These are phyloP conservation scores for Brachionus koreanus DNA, from an alignment of 1,140 invertebrate species.

Conservation along the genomic window DNA sequence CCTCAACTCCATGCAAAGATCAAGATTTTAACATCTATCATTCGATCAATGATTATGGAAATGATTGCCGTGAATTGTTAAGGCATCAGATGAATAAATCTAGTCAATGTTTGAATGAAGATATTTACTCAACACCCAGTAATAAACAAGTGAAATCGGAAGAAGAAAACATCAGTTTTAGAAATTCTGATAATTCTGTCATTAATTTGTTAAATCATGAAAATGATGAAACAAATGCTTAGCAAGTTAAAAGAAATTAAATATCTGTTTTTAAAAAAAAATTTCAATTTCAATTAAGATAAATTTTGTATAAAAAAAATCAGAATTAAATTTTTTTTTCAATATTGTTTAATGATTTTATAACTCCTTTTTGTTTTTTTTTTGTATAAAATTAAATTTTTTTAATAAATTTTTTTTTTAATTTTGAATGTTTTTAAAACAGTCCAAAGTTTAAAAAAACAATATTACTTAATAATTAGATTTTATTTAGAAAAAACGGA, in stretches of 20 bases:
- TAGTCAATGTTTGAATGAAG: not conserved
- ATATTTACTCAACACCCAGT: conserved; percentile 12
- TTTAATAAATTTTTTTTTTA: not conserved
- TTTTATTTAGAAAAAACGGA: too few relatives aligned
- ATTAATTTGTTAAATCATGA: conserved; percentile 18
- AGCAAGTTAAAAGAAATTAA: not conserved
- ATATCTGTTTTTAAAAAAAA: not conserved
- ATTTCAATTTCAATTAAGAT: not conserved
- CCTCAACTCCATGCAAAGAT: not conserved
- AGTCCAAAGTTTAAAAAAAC: too few relatives aligned
- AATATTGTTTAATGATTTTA: not conserved
- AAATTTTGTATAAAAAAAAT: not conserved
- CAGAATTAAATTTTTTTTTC: not conserved
- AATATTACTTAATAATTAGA: too few relatives aligned
- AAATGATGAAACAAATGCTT: conserved; percentile 11
- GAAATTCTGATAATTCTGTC: not conserved
- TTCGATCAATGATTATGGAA: conserved; percentile 24
- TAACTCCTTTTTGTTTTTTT: not conserved
- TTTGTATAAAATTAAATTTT: not conserved
- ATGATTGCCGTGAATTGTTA: not conserved
- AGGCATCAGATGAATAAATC: not conserved
- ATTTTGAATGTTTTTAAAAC: not conserved
- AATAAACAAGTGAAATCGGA: conserved; percentile 14
- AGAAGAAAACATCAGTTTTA: not conserved
- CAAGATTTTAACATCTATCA: conserved; percentile 21